phyloP scores from a whole-genome alignment of 2,113 vertebrate genomes.

The Chloebia gouldiae region DNA sequence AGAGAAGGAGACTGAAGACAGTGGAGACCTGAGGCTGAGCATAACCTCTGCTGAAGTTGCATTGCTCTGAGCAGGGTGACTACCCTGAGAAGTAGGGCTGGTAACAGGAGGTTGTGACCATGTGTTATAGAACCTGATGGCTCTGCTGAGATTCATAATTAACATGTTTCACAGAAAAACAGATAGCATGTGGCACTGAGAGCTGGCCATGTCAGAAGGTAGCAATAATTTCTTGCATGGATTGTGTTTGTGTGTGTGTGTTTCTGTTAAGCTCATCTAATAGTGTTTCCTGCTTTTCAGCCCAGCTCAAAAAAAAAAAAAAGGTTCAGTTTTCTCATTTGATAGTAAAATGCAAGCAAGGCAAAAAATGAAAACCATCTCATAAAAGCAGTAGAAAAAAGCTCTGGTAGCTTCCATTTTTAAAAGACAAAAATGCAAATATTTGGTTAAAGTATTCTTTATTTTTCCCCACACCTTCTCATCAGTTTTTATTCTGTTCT shows the following conservation, averaged over 20 bases:
- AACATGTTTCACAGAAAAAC: background rate
- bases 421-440: background rate
- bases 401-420: background rate
- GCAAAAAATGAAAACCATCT: background rate
- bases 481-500: background rate
- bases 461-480: background rate
- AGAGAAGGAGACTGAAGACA: background rate
- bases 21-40: background rate
- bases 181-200: background rate
- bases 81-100: rapidly evolving
- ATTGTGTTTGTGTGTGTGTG: background rate
- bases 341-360: background rate
- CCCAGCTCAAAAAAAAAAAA: background rate
- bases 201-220: background rate
- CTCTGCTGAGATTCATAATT: background rate
- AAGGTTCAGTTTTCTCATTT: background rate
- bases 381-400: background rate
- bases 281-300: background rate
- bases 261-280: background rate
- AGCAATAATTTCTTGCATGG: background rate
- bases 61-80: background rate
- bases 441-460: background rate
- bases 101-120: rapidly evolving
- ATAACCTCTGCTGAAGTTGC: background rate
- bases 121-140: background rate